Percentiles rank a stretch among this genome's conserved stretches.
Evolutionary conservation across 1,140 invertebrate species (phyloP).

Genomic region (Aplysia californica): DNA sequence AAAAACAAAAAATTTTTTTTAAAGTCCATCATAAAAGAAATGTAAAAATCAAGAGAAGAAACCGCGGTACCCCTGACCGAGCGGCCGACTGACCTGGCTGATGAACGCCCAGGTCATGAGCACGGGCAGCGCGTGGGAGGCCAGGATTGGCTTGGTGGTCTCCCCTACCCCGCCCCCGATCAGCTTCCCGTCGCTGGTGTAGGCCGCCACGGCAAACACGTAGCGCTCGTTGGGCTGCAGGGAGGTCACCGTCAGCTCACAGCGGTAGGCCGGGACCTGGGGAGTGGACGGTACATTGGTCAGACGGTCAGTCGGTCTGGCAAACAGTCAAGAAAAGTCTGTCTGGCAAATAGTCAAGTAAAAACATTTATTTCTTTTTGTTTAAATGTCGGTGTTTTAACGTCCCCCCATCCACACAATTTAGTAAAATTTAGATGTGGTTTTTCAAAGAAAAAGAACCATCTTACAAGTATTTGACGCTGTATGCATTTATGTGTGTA

Average conservation of each 20-base stretch:
- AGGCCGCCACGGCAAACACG: slow-evolving; percentile 67
- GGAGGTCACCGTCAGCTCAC: slow-evolving; percentile 58
- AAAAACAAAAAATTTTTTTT: too few species aligned
- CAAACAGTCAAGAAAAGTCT: too few species aligned
- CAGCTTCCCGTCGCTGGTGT: slow-evolving; percentile 62
- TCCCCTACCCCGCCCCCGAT: slow-evolving; percentile 65
- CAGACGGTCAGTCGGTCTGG: too few species aligned
- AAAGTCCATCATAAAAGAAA: too few species aligned
- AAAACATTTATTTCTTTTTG: neutral
- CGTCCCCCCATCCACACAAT: neutral
- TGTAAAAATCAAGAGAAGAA: too few species aligned
- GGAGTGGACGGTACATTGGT: too few species aligned
- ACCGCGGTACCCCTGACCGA: too few species aligned
- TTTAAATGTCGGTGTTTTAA: neutral
- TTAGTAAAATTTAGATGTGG: too few species aligned
- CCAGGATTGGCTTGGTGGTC: slow-evolving; percentile 63
- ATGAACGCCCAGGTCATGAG: slow-evolving; percentile 65
- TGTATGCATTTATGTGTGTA: too few species aligned
- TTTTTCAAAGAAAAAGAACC: too few species aligned
- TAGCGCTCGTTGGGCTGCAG: slow-evolving; percentile 62
- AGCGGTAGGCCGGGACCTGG: slow-evolving; percentile 48
- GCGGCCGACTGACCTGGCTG: slow-evolving; percentile 61
- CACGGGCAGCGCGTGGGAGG: slow-evolving; percentile 61
- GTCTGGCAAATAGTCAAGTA: neutral
- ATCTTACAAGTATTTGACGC: too few species aligned